phyloP scores from a whole-genome alignment of 2,888 invertebrate species.

The Eupeodes latifasciatus region DNA sequence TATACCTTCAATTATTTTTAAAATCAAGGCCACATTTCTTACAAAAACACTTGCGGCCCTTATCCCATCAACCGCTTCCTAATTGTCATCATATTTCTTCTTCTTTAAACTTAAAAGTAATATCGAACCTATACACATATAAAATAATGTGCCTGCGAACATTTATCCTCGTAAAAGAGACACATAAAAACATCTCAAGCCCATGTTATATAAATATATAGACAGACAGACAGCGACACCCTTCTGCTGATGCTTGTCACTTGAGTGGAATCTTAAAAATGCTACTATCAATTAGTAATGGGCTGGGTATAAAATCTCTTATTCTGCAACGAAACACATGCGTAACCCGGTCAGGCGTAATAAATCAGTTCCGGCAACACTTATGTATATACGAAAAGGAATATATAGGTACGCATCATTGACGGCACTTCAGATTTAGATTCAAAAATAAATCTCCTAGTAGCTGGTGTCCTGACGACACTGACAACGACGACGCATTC shows the following conservation, averaged over 20 bases:
- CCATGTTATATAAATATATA: too few relatives aligned
- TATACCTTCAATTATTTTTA: constrained; percentile 25
- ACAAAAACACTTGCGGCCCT: constrained; percentile 26
- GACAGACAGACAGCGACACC: not conserved
- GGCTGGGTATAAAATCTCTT: constrained; percentile 9
- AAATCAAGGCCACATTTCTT: constrained; percentile 42
- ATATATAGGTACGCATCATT: constrained; percentile 52
- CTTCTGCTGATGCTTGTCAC: constrained; percentile 12
- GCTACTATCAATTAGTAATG: constrained; percentile 68
- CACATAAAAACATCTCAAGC: not conserved
- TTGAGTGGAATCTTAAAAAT: constrained; percentile 49
- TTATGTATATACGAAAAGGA: not conserved
- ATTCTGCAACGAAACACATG: constrained; percentile 53
- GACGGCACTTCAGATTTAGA: constrained; percentile 58
- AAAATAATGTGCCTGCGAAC: constrained; percentile 10
- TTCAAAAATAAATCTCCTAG: constrained; percentile 55
- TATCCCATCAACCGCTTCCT: constrained; percentile 45
- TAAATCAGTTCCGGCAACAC: constrained; percentile 74
- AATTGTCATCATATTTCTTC: constrained; percentile 52
- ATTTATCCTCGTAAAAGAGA: not conserved
- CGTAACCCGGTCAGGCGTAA: constrained; percentile 71
- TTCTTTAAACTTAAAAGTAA: not conserved
- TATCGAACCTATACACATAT: not conserved
- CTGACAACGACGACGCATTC: constrained; percentile 53
- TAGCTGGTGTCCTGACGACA: constrained; percentile 29